A percentile compares a stretch with the other conserved stretches of the same genome.
Conservation (phyloP, 2,113 vertebrate genomes). For the Formicarius rufipectus region DNA sequence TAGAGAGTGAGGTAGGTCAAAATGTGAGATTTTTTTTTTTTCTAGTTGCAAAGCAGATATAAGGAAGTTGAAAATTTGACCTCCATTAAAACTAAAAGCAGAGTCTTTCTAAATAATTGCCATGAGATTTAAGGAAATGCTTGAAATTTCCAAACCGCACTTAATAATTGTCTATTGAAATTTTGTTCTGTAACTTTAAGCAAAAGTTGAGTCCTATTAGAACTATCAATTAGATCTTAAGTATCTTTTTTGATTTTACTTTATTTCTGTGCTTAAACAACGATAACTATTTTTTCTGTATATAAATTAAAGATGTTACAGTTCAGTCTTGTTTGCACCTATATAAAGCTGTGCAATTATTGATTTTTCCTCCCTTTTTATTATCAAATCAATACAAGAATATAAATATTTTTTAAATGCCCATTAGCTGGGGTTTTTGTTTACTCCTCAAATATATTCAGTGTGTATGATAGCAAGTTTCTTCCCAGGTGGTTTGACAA, state of each 20-base stretch:
- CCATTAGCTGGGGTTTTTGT: not conserved
- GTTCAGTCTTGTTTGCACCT: not conserved
- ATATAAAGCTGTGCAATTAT: not conserved
- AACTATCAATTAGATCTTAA: not conserved
- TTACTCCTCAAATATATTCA: not conserved
- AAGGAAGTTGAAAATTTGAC: not conserved
- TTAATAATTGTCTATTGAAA: not conserved
- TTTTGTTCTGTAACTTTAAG: not conserved
- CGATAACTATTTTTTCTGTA: not conserved
- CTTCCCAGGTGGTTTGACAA: not conserved
- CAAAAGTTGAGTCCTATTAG: not conserved
- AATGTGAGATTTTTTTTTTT: not conserved
- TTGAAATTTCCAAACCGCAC: not conserved
- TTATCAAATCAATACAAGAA: not conserved
- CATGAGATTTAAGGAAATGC: not conserved
- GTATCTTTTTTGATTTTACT: not conserved
- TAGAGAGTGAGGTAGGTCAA: not conserved
- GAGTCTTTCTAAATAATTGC: not conserved
- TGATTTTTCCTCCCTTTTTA: not conserved
- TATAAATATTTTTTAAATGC: not conserved
- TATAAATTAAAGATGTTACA: not conserved
- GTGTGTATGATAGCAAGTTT: not conserved
- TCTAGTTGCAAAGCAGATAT: not conserved
- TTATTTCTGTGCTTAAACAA: not conserved
- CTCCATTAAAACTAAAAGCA: not conserved